Evolutionary conservation across 2,888 invertebrate genomes (phyloP).

Genomic region (Galeruca laticollis): DNA sequence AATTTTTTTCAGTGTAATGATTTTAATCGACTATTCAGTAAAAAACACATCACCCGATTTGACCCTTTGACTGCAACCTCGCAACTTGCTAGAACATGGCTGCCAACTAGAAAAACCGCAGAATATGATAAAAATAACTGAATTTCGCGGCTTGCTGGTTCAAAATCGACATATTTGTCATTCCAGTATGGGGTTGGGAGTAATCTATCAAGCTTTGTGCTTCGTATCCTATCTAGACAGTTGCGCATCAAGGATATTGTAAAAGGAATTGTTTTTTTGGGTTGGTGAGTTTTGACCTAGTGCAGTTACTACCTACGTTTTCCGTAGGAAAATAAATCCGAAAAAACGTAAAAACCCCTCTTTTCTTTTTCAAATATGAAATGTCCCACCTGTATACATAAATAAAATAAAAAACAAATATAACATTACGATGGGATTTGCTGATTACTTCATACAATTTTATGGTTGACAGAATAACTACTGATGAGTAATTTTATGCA

Average conservation of each 20-base stretch:
- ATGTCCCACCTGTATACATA: too few relatives aligned
- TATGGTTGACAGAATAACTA: too few relatives aligned
- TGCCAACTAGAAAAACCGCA: slow-evolving; percentile 5
- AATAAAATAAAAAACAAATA: too few relatives aligned
- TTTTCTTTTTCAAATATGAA: too few relatives aligned
- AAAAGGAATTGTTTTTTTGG: neutral
- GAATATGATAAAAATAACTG: slow-evolving; percentile 23
- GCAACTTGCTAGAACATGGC: neutral
- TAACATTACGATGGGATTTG: too few relatives aligned
- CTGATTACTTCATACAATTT: too few relatives aligned
- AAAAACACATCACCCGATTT: neutral
- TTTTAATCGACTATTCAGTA: neutral
- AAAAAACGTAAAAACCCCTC: too few relatives aligned
- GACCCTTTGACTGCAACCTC: neutral
- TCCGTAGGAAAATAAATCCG: too few relatives aligned
- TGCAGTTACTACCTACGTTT: too few relatives aligned
- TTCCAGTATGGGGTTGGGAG: slow-evolving; percentile 23
- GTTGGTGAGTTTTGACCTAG: too few relatives aligned
- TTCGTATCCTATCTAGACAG: slow-evolving; percentile 9
- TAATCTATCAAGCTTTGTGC: slow-evolving; percentile 32
- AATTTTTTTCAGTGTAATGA: neutral
- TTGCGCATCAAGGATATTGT: neutral
- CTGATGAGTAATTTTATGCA: too few relatives aligned
- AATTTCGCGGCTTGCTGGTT: slow-evolving; percentile 24
- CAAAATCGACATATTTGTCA: slow-evolving; percentile 32